Percentiles rank a stretch among this genome's conserved stretches.
Conservation (phyloP, 2,888 invertebrate species). For the Catocala fraxini region DNA sequence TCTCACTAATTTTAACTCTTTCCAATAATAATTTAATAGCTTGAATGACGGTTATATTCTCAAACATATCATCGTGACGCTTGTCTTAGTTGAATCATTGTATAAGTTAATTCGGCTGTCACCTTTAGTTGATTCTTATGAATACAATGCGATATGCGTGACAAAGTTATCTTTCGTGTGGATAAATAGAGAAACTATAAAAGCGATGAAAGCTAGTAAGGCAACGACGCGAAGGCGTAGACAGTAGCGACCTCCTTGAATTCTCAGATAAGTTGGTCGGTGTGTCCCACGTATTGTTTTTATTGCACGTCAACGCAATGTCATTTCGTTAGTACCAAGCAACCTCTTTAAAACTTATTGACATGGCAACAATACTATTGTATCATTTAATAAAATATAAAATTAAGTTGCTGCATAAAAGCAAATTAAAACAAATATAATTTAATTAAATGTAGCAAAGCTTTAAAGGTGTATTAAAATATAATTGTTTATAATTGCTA, state of each 20-base stretch:
- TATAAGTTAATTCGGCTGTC: no score
- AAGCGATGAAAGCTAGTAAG: no score
- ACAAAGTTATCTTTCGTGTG: no score
- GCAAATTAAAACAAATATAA: background rate
- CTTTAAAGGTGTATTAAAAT: no score
- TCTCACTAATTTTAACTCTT: constrained; percentile 8
- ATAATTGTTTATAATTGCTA: no score
- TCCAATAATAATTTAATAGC: constrained; percentile 8
- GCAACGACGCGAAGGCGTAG: no score
- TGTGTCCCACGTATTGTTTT: constrained; percentile 21
- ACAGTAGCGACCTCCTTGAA: background rate
- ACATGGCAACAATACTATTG: constrained; percentile 9
- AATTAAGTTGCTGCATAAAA: background rate
- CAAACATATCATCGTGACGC: no score
- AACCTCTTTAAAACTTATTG: constrained; percentile 22
- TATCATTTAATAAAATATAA: background rate
- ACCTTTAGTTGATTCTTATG: no score
- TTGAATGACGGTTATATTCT: background rate
- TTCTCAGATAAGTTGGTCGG: background rate
- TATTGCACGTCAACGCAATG: constrained; percentile 28
- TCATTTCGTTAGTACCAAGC: constrained; percentile 17
- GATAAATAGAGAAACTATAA: no score
- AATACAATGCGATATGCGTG: no score
- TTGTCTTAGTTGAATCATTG: no score
- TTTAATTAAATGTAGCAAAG: no score